These are phyloP conservation scores for Atrina japonica DNA, from an alignment of 2,888 invertebrate species.

Conservation along the genomic window DNA sequence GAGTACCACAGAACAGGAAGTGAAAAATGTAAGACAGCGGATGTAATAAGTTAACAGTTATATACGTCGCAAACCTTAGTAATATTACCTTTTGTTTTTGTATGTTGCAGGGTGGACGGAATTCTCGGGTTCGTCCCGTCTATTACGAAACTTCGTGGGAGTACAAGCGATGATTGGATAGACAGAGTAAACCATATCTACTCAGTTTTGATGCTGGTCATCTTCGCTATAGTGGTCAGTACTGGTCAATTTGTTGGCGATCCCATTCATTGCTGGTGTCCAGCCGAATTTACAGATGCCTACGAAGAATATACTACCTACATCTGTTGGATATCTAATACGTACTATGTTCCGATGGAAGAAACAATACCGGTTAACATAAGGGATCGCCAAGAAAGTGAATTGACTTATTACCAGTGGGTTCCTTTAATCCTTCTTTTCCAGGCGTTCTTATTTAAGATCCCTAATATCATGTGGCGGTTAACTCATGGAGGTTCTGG, in stretches of 20 bases:
- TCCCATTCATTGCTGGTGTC: constrained; percentile 76
- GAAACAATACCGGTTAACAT: constrained; percentile 71
- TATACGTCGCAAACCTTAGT: too few relatives aligned
- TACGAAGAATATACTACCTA: constrained; percentile 73
- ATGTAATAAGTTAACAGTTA: too few relatives aligned
- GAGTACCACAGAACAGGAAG: too few relatives aligned
- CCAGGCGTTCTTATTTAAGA: constrained; percentile 74
- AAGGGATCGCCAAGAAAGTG: constrained; percentile 65
- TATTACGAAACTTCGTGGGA: constrained; percentile 65
- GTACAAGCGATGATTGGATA: constrained; percentile 72
- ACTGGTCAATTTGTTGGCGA: constrained; percentile 74
- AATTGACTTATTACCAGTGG: constrained; percentile 76
- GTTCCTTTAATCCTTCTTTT: constrained; percentile 73
- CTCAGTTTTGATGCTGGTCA: constrained; percentile 65
- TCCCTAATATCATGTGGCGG: constrained; percentile 74
- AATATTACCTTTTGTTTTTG: neutral
- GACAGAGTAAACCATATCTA: constrained; percentile 71
- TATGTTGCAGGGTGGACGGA: constrained; percentile 60
- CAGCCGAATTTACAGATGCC: constrained; percentile 69
- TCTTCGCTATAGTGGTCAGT: constrained; percentile 72
- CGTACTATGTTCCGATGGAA: constrained; percentile 75
- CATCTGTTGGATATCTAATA: constrained; percentile 77
- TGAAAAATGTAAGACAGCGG: too few relatives aligned
- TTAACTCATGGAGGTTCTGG: constrained; percentile 71
- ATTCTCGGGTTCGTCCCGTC: constrained; percentile 65